A percentile compares a stretch with the other conserved stretches of the same genome.
Evolutionary conservation across 2,888 invertebrate species (phyloP).

Genomic region (Chaitophorus viminalis): DNA sequence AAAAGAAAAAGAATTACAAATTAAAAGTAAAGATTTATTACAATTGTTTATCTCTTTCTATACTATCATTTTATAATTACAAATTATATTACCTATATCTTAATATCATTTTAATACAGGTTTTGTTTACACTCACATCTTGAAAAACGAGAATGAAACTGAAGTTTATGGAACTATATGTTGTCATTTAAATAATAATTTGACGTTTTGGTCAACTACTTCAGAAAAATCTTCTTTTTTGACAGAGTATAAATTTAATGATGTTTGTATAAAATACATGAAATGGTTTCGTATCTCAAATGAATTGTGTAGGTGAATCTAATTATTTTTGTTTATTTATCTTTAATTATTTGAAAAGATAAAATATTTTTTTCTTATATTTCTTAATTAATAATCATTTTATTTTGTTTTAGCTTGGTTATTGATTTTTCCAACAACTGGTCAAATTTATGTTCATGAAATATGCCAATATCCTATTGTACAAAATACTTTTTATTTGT

Average conservation of each 20-base stretch:
- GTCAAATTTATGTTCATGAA: conserved; percentile 57
- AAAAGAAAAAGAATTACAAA: conserved; percentile 44
- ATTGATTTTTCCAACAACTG: conserved; percentile 44
- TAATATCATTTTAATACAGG: conserved; percentile 4
- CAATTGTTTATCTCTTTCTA: neutral
- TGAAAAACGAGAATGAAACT: conserved; percentile 28
- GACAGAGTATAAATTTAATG: conserved; percentile 22
- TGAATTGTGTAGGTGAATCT: conserved; percentile 39
- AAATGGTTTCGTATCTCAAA: conserved; percentile 52
- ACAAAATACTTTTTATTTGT: conserved; percentile 40
- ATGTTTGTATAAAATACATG: conserved; percentile 28
- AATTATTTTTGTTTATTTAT: neutral
- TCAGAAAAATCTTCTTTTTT: conserved; percentile 42
- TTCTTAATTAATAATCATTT: neutral
- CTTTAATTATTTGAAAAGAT: neutral
- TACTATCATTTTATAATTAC: neutral
- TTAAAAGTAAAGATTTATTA: conserved; percentile 40
- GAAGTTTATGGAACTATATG: conserved; percentile 52
- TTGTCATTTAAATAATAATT: conserved; percentile 47
- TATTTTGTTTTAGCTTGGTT: conserved; percentile 46
- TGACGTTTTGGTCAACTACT: conserved; percentile 54
- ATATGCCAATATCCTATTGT: conserved; percentile 46
- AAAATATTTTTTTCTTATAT: neutral
- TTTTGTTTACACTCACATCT: conserved; percentile 43
- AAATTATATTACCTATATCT: too few relatives aligned